Evolutionary conservation across 2,797 vertebrate species (phyloP), one percentile per base, ranked within the genome.

Genomic region (Paramormyrops hopkinsi): DNA sequence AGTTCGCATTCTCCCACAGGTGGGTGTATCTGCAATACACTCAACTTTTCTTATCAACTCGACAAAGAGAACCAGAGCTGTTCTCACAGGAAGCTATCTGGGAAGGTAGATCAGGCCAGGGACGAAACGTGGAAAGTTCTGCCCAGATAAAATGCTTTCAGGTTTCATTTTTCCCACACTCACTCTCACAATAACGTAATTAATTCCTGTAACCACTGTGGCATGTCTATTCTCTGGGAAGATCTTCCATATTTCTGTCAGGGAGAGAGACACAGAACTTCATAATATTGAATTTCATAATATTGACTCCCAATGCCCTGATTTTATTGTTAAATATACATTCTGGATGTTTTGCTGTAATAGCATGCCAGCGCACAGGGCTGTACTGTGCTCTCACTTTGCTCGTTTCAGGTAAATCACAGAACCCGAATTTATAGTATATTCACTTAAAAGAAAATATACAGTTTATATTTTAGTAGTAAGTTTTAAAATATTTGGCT

Each of bases 21-120:
- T 53, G 25, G 48, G 29, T 86, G 88, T 62, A 22, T 50, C 29
- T 53, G 83, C 54, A 65, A 33, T 50, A 37, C 37, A 11, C 54
- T 89, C 19, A 69, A 65, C 65, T 44, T 86, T 33, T n/a, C 56
- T 89, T 89, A 89, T 89, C 88, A 86, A 4, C 44, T 22, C 22
- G 2, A 4, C 25, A 48, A 25, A 37, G 53, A 41, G 48, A 65
- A 53, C 17, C 79, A 86, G 50, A 50, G 54, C 82, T 41, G 59
- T 17, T 17, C 59, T 88, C 41, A 56, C 51, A 22, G 51, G 2
- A 41, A 44, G 37, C 29, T 41, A 62, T 83, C 76, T 82, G 76
- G 41, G 86, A 51, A 69, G 8, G n/a, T 54, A 84, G 56, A 89
- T 22, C 25, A 17, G 44, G 83, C 17, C 82, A 11, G 54, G 25